Evolutionary conservation across 2,113 vertebrate species (phyloP).

Genomic region (Spheniscus mendiculus): DNA sequence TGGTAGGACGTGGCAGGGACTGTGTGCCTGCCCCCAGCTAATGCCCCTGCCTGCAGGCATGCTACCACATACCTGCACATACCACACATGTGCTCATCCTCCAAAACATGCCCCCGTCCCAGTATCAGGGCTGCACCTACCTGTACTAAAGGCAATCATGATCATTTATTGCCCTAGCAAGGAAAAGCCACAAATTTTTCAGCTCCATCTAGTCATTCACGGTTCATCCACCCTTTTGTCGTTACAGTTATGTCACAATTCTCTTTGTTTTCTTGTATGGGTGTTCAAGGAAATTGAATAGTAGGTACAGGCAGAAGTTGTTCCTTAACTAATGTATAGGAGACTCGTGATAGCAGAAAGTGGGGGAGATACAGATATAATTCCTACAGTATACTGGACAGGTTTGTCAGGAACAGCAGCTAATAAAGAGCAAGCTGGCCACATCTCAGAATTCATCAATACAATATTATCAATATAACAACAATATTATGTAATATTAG

Average conservation of each 20-base stretch:
- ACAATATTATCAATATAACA: background rate
- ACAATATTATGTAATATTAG: background rate
- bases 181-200: background rate
- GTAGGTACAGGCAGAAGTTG: background rate
- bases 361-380: background rate
- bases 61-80: background rate
- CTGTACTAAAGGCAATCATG: background rate
- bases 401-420: background rate
- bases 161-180: background rate
- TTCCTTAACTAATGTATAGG: background rate
- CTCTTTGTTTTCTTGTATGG: background rate
- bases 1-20: background rate
- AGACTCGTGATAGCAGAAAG: background rate
- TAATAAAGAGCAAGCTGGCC: background rate
- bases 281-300: background rate
- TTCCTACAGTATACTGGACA: background rate
- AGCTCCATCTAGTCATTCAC: background rate
- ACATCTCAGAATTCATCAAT: background rate
- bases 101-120: background rate
- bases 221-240: background rate
- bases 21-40: background rate
- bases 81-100: background rate
- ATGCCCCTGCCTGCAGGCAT: background rate
- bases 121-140: background rate
- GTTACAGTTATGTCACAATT: background rate